Evolutionary conservation across 2,797 vertebrate species (phyloP).

Genomic region (Fringilla coelebs): DNA sequence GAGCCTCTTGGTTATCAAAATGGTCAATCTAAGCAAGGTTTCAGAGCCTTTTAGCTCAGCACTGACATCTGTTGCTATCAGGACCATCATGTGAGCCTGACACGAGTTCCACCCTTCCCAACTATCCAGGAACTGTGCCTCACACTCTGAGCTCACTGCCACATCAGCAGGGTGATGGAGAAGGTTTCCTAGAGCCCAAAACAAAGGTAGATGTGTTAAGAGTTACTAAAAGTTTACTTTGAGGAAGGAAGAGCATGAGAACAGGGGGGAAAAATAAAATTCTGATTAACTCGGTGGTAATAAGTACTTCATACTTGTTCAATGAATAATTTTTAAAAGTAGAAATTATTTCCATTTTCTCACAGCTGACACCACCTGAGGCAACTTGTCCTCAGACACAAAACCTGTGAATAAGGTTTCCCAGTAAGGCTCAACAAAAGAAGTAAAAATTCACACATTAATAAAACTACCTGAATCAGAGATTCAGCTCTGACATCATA

Average conservation of each 20-base stretch:
- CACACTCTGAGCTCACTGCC: constrained; percentile 29
- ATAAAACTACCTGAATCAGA: not conserved
- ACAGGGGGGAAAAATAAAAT: not conserved
- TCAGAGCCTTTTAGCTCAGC: not conserved
- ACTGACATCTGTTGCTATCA: not conserved
- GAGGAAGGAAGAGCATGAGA: not conserved
- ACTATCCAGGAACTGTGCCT: constrained; percentile 47
- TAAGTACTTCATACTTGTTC: not conserved
- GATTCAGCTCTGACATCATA: not conserved
- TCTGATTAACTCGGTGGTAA: not conserved
- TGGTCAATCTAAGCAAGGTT: not conserved
- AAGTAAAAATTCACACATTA: not conserved
- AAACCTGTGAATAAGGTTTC: not conserved
- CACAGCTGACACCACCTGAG: not conserved
- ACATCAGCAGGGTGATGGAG: not conserved
- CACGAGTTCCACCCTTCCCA: constrained; percentile 26
- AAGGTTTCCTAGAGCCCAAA: constrained; percentile 41
- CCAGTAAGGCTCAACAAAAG: not conserved
- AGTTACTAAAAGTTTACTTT: not conserved
- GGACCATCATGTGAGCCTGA: not conserved
- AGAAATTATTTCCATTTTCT: not conserved
- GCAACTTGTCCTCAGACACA: not conserved
- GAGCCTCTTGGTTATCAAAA: not conserved
- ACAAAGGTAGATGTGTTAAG: not conserved
- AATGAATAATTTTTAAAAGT: not conserved